These are phyloP conservation scores for Orthosia incerta DNA, from an alignment of 2,888 invertebrate species.

Conservation along the genomic window DNA sequence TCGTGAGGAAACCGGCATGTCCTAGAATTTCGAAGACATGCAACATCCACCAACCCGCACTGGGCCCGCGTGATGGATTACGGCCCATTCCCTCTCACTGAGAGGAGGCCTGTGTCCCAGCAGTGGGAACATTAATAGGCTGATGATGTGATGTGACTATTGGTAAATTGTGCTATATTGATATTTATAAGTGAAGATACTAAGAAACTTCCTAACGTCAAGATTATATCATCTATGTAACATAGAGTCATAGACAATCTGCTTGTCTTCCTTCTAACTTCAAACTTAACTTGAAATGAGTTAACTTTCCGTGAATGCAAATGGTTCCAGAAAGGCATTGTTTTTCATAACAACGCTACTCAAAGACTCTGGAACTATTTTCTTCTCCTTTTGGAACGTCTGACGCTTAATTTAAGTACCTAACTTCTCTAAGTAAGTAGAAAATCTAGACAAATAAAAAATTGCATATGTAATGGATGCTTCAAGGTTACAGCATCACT, in stretches of 20 bases:
- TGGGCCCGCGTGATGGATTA: too few species aligned
- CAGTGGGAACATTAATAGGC: too few species aligned
- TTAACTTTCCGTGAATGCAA: background rate
- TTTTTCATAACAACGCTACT: background rate
- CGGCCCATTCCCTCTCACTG: too few species aligned
- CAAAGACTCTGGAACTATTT: too few species aligned
- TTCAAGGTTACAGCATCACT: slow-evolving; percentile 70
- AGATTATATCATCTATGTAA: background rate
- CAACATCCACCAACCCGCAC: too few species aligned
- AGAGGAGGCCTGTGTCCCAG: too few species aligned
- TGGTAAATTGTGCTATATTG: background rate
- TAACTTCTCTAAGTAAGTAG: slow-evolving; percentile 2
- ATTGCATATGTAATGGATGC: slow-evolving; percentile 45
- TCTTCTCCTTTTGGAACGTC: background rate
- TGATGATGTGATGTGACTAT: too few species aligned
- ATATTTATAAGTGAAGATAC: background rate
- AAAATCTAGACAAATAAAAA: slow-evolving; percentile 37
- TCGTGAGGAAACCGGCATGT: too few species aligned
- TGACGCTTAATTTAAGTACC: background rate
- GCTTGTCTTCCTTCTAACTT: background rate
- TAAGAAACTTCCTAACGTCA: background rate
- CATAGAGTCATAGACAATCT: too few species aligned
- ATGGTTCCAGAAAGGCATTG: background rate
- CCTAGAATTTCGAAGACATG: too few species aligned
- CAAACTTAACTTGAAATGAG: background rate